Evolutionary conservation across 1,140 invertebrate species (phyloP).

Genomic region (Melipona quadrifasciata): DNA sequence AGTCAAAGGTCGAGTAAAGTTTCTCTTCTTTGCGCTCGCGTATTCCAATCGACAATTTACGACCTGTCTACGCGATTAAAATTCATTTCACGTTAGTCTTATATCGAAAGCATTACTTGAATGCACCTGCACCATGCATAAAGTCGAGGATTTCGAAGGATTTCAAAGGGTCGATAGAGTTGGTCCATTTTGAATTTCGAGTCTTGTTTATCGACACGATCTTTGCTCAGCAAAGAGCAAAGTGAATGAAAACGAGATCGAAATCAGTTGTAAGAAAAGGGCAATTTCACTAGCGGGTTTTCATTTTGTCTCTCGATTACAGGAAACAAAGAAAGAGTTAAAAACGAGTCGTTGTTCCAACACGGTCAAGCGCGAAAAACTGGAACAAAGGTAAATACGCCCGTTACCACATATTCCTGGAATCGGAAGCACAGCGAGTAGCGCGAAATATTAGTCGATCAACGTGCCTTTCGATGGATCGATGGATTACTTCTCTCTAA

Average conservation of each 20-base stretch:
- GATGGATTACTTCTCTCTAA: too few species aligned
- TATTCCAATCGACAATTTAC: not conserved
- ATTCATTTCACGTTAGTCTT: too few species aligned
- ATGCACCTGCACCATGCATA: too few species aligned
- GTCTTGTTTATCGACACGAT: too few species aligned
- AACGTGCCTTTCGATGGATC: too few species aligned
- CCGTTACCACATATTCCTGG: not conserved
- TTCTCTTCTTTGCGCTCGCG: not conserved
- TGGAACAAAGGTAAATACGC: not conserved
- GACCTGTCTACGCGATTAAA: too few species aligned
- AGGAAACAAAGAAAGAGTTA: not conserved
- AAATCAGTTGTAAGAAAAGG: not conserved
- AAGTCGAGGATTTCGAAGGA: not conserved
- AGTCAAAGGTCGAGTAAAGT: not conserved
- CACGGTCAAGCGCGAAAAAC: not conserved
- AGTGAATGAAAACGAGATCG: not conserved
- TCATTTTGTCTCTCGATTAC: not conserved
- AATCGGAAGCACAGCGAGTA: not conserved
- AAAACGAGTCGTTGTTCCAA: not conserved
- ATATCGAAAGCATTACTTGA: not conserved
- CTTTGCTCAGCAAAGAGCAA: not conserved
- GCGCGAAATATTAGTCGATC: too few species aligned
- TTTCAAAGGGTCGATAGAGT: not conserved
- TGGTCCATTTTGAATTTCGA: not conserved
- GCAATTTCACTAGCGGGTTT: too few species aligned